phyloP scores from a whole-genome alignment of 1,140 invertebrate genomes.

The Zelostemma sp. region DNA sequence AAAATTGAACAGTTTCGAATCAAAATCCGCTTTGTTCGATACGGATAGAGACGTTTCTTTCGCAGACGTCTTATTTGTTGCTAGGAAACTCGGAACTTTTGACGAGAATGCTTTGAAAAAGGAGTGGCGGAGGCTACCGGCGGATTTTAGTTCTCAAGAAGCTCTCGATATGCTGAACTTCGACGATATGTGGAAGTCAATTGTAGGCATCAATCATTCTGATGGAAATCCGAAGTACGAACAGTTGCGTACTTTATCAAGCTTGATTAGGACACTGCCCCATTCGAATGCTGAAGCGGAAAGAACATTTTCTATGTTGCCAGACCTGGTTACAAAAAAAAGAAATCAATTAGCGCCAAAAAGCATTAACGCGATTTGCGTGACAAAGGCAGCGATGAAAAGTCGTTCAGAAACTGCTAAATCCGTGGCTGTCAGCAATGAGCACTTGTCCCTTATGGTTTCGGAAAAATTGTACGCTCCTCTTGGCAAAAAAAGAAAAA shows the following conservation, averaged over 20 bases:
- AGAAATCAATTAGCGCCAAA: too few relatives aligned
- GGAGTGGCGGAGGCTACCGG: not conserved
- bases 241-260: not conserved
- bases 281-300: constrained; percentile 29
- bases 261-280: constrained; percentile 8
- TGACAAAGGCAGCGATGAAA: too few relatives aligned
- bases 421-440: too few relatives aligned
- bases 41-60: not conserved
- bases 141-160: too few relatives aligned
- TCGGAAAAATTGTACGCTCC: too few relatives aligned
- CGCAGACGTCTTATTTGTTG: constrained; percentile 5
- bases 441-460: too few relatives aligned
- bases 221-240: not conserved
- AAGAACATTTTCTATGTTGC: too few relatives aligned
- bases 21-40: not conserved
- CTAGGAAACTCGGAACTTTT: constrained; percentile 10
- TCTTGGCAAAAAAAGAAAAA: too few relatives aligned
- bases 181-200: constrained; percentile 17
- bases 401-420: too few relatives aligned
- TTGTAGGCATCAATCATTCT: not conserved
- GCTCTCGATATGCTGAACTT: not conserved
- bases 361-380: too few relatives aligned
- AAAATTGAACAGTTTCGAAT: not conserved
- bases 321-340: too few relatives aligned
- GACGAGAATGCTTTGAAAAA: not conserved